phyloP scores from a whole-genome alignment of 2,888 invertebrate species.

The Drosophila fulvimacula region DNA sequence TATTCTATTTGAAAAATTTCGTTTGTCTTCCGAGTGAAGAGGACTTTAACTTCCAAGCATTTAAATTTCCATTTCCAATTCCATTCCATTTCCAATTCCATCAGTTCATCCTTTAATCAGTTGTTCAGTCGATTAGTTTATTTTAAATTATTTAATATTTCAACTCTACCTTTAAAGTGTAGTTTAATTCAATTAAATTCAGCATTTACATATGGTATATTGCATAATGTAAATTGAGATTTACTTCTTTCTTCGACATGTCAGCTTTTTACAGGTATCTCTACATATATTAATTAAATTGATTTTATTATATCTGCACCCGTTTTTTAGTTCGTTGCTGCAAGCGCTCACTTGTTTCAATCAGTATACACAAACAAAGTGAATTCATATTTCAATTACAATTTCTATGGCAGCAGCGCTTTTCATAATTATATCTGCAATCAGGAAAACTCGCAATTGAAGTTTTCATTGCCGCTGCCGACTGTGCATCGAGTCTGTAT shows the following conservation, averaged over 20 bases:
- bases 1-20: too few species aligned
- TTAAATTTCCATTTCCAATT: too few species aligned
- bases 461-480: constrained; percentile 17
- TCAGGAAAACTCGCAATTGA: constrained; percentile 40
- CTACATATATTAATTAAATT: constrained; percentile 27
- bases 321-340: constrained; percentile 5
- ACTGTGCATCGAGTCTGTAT: background rate
- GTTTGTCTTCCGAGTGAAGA: too few species aligned
- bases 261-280: constrained; percentile 2
- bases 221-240: background rate
- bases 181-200: background rate
- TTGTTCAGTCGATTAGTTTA: background rate
- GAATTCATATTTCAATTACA: constrained; percentile 56
- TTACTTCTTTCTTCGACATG: background rate
- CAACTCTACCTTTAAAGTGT: background rate
- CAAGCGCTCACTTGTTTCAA: constrained; percentile 6
- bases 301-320: constrained; percentile 11
- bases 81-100: too few species aligned
- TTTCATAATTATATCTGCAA: constrained; percentile 62
- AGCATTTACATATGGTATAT: background rate
- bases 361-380: constrained; percentile 4
- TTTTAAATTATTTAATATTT: background rate
- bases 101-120: background rate
- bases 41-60: too few species aligned
- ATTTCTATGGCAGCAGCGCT: constrained; percentile 52